Evolutionary conservation across 2,113 vertebrate genomes (phyloP), one percentile per base, ranked within the genome.

Genomic region (Chaenocephalus aceratus): DNA sequence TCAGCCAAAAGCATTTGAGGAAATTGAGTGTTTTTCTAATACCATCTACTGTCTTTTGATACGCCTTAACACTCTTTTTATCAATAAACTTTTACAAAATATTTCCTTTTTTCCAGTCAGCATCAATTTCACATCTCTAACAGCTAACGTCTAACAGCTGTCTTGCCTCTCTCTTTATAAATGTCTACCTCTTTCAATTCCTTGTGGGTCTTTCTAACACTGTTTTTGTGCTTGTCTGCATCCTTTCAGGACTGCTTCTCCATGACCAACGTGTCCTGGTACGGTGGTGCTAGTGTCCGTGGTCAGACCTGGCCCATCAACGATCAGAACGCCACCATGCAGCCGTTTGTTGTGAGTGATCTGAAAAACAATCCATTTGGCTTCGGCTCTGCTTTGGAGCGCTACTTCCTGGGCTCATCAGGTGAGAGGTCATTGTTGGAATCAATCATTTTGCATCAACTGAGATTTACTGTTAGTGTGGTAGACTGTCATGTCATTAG

Each of bases 261-360:
- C 75, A 98, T 98, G 97, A 87, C 85, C 44, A 97, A 98, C 1
- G 49, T 97, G 54, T 98, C 96, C 30, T 98, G 97, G 97, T 98
- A 96, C 0, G 97, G 97, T 0, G 97, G 97, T 3, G 95, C 92
- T 0, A 95, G 94, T 49, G 58, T 95, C 52, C 93, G 13, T 0
- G 93, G 94, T 36, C 96, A 96, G 83, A 95, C 84, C 16, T 97
- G 97, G 97, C 97, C 96, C 0, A 95, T 97, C 66, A 98, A 98
- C 0, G 45, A 87, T 0, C 93, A 94, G 1, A 93, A 96, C 30
- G 89, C 94, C 83, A 94, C 82, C 0, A 88, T 91, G 0, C 96
- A 97, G 90, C 95, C 96, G 30, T 96, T 97, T 18, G 72, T 93
- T 0, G 94, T 96, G 5, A 95, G 96, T 0, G 86, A 96, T 82